Evolutionary conservation across 2,888 invertebrate genomes (phyloP).

Genomic region (Euzophera pinguis): DNA sequence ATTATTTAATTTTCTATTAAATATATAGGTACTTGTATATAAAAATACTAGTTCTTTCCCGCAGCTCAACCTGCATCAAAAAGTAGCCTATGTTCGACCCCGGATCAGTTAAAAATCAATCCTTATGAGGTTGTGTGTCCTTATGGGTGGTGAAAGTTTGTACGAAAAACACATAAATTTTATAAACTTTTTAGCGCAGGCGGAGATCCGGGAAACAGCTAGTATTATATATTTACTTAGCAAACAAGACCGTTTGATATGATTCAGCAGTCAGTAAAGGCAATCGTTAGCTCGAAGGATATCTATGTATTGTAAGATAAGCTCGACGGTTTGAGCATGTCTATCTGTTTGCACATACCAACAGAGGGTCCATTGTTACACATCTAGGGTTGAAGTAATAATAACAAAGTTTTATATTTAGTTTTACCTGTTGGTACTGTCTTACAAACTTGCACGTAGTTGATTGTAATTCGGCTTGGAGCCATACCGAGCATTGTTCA

Average conservation of each 20-base stretch:
- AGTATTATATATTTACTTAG: conserved; percentile 30
- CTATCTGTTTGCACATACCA: conserved; percentile 73
- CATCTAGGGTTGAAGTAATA: conserved; percentile 59
- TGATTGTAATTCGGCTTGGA: conserved; percentile 46
- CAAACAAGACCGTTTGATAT: conserved; percentile 32
- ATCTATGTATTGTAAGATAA: conserved; percentile 56
- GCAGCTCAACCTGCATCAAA: too few relatives aligned
- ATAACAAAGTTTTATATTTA: conserved; percentile 57
- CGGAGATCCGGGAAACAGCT: too few relatives aligned
- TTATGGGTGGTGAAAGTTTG: too few relatives aligned
- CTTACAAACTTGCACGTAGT: conserved; percentile 35
- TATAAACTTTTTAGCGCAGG: too few relatives aligned
- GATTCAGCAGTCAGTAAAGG: too few relatives aligned
- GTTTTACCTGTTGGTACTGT: conserved; percentile 57
- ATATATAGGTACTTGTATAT: too few relatives aligned
- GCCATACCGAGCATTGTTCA: conserved; percentile 18
- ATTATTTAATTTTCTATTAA: too few relatives aligned
- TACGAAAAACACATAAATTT: too few relatives aligned
- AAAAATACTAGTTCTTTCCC: too few relatives aligned
- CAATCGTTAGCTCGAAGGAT: conserved; percentile 38
- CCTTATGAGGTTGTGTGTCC: too few relatives aligned
- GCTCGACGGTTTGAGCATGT: conserved; percentile 55
- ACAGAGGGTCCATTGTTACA: conserved; percentile 67
- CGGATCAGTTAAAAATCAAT: too few relatives aligned
- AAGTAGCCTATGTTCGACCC: too few relatives aligned